Evolutionary conservation across 2,888 invertebrate genomes (phyloP).

Genomic region (Myopa testacea): DNA sequence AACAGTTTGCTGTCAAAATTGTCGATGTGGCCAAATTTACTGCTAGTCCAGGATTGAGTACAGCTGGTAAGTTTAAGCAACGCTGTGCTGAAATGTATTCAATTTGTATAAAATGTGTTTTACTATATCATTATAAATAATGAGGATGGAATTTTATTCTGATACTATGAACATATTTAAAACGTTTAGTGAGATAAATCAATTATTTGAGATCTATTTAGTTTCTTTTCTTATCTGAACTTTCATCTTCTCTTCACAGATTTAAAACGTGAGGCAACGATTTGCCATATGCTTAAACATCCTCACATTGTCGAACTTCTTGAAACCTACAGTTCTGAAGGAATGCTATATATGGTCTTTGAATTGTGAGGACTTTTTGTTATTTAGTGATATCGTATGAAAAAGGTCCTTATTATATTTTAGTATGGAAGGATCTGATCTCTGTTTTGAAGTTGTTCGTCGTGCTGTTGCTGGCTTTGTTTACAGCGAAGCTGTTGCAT

Average conservation of each 20-base stretch:
- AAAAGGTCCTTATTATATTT: constrained; percentile 61
- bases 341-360: constrained; percentile 99
- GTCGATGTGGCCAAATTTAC: constrained; percentile 98
- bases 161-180: background rate
- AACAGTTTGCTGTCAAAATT: constrained; percentile 98
- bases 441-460: constrained; percentile 97
- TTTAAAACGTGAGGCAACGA: constrained; percentile 97
- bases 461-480: constrained; percentile 97
- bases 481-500: constrained; percentile 99
- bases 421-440: constrained; percentile 98
- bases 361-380: constrained; percentile 87
- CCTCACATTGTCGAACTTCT: constrained; percentile 98
- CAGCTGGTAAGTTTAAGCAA: constrained; percentile 80
- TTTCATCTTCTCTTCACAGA: constrained; percentile 74
- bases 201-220: background rate
- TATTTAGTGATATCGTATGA: background rate
- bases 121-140: too few species aligned
- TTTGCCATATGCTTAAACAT: constrained; percentile 99
- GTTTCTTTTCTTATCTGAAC: background rate
- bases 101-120: background rate
- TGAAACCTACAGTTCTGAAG: constrained; percentile 98
- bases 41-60: constrained; percentile 94
- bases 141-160: too few species aligned
- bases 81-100: background rate
- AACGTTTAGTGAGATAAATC: background rate